A percentile compares a stretch with the other conserved stretches of the same genome.
Evolutionary conservation across 2,113 vertebrate species (phyloP).

Genomic region (Macquaria ambigua): DNA sequence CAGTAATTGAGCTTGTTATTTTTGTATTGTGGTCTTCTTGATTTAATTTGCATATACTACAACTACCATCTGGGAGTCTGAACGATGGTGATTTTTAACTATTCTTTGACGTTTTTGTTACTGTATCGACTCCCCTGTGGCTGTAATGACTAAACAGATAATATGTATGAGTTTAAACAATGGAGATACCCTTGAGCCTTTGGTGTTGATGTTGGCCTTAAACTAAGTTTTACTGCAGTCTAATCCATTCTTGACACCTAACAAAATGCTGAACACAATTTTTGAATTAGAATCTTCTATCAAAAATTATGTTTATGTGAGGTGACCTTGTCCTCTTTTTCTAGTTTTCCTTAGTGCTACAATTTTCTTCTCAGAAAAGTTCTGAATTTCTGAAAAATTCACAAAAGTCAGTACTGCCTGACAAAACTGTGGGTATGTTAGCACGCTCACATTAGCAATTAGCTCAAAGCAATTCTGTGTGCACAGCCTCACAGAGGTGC

Average conservation of each 20-base stretch:
- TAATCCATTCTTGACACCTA: constrained; percentile 1
- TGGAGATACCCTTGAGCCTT: not conserved
- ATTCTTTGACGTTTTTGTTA: not conserved
- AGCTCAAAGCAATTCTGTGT: not conserved
- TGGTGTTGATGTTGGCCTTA: not conserved
- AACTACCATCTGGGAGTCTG: not conserved
- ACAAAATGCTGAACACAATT: constrained; percentile 7
- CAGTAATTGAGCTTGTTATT: not conserved
- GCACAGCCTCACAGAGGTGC: not conserved
- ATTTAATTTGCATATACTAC: not conserved
- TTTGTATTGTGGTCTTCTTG: not conserved
- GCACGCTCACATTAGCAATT: not conserved
- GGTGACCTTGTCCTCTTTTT: not conserved
- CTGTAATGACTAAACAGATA: not conserved
- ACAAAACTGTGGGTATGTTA: not conserved
- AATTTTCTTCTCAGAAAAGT: not conserved
- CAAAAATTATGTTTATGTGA: not conserved
- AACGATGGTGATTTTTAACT: not conserved
- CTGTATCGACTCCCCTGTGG: not conserved
- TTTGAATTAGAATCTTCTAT: not conserved
- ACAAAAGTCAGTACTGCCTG: not conserved
- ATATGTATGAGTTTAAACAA: not conserved
- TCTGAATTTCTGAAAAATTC: not conserved
- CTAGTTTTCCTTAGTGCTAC: not conserved
- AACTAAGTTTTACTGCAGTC: not conserved